Evolutionary conservation across 2,888 invertebrate genomes (phyloP).

Genomic region (Cabera pusaria): DNA sequence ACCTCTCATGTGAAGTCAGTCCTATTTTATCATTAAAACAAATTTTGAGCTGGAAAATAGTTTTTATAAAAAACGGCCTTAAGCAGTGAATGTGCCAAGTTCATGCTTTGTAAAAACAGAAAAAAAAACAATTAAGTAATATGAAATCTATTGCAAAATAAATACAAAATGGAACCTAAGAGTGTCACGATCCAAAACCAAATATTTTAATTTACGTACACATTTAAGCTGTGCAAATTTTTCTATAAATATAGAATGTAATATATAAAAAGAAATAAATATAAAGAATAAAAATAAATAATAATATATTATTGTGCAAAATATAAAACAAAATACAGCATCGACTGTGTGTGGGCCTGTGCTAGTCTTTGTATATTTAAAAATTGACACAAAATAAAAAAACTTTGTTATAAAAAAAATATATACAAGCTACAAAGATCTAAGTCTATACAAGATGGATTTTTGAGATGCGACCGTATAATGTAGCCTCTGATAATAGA

Average conservation of each 20-base stretch:
- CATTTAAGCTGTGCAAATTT: slow-evolving; percentile 39
- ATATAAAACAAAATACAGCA: slow-evolving; percentile 14
- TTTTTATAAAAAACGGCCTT: not conserved
- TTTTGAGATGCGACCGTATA: no score
- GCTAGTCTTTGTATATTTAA: slow-evolving; percentile 45
- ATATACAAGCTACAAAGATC: no score
- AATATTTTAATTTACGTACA: slow-evolving; percentile 38
- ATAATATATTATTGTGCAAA: slow-evolving; percentile 13
- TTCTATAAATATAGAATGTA: slow-evolving; percentile 47
- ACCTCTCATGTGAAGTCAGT: no score
- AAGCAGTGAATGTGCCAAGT: slow-evolving; percentile 62
- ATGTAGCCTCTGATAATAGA: no score
- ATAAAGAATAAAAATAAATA: slow-evolving; percentile 19
- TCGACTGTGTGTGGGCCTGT: slow-evolving; percentile 47
- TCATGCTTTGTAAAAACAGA: slow-evolving; percentile 33
- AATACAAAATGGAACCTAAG: no score
- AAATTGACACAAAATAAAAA: slow-evolving; percentile 10
- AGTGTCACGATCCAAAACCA: not conserved
- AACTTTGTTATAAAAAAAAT: not conserved
- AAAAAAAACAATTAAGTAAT: slow-evolving; percentile 13
- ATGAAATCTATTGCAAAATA: slow-evolving; percentile 11
- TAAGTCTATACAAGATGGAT: no score
- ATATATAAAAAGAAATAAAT: slow-evolving; percentile 14
- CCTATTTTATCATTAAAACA: no score
- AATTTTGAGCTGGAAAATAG: no score